These are phyloP conservation scores for Temnothorax longispinosus DNA, from an alignment of 1,140 invertebrate species.

Conservation along the genomic window DNA sequence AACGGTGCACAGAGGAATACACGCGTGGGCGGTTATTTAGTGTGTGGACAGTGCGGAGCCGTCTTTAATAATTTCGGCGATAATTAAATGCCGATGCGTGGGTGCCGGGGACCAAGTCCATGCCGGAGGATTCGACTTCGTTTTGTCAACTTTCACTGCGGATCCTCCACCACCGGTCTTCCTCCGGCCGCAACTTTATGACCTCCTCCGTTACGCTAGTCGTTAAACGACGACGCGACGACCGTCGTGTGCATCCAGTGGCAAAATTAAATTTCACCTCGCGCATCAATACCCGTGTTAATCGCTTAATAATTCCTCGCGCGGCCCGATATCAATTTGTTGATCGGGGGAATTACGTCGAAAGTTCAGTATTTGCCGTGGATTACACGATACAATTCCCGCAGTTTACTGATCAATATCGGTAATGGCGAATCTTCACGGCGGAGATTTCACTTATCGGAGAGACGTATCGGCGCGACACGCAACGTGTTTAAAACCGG, in stretches of 20 bases:
- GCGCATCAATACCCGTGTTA: conserved; percentile 15
- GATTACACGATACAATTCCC: conserved; percentile 19
- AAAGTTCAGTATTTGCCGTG: neutral
- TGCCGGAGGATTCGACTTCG: conserved; percentile 62
- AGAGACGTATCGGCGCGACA: conserved; percentile 5
- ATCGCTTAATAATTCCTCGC: conserved; percentile 56
- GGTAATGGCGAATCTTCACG: conserved; percentile 1
- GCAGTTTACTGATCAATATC: neutral
- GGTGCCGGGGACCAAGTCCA: conserved; percentile 37
- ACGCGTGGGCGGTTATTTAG: conserved; percentile 70
- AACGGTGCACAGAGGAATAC: conserved; percentile 30
- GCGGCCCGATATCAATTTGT: conserved; percentile 54
- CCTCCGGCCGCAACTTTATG: conserved; percentile 19
- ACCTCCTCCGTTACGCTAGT: conserved; percentile 42
- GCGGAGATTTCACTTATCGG: conserved; percentile 38
- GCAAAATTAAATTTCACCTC: conserved; percentile 60
- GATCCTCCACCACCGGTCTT: conserved; percentile 13
- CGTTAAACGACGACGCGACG: conserved; percentile 39
- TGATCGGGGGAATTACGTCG: conserved; percentile 52
- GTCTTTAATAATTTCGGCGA: conserved; percentile 72
- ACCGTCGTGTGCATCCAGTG: conserved; percentile 36
- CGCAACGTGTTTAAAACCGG: conserved; percentile 13
- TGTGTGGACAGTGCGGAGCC: conserved; percentile 43
- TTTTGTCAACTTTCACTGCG: conserved; percentile 76
- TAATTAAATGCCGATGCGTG: conserved; percentile 72